A percentile compares a stretch with the other conserved stretches of the same genome.
Conservation (phyloP, 2,888 invertebrate genomes). For the Athalia cordata region DNA sequence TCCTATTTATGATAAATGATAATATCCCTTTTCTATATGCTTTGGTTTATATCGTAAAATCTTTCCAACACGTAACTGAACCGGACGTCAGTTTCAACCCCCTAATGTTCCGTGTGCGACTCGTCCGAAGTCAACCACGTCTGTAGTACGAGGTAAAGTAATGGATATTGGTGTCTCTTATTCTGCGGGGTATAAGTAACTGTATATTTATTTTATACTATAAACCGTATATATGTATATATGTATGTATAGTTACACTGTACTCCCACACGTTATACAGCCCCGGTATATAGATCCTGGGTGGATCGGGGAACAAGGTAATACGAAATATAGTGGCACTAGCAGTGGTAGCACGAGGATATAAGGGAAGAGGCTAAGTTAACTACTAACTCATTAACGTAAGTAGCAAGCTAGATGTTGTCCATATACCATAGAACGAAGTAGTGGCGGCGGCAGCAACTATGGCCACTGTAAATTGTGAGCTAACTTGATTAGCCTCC, state of each 20-base stretch:
- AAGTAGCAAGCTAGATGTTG: conserved; percentile 57
- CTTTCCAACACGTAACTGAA: no score
- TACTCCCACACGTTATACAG: no score
- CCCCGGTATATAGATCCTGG: no score
- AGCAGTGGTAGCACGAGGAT: background rate
- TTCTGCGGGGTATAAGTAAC: no score
- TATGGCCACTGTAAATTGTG: conserved; percentile 57
- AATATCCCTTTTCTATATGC: no score
- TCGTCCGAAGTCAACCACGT: background rate
- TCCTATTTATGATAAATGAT: no score
- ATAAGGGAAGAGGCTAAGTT: conserved; percentile 52
- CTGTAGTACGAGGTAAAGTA: conserved; percentile 63
- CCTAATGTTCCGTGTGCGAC: background rate
- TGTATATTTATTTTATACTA: background rate
- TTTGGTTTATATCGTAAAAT: no score
- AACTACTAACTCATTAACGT: conserved; percentile 65
- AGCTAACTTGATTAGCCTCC: conserved; percentile 59
- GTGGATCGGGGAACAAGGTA: background rate
- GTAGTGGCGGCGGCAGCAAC: conserved; percentile 8
- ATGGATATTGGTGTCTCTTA: conserved; percentile 65
- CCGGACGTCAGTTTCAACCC: no score
- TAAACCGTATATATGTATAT: background rate
- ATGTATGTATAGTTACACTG: background rate
- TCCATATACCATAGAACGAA: background rate
- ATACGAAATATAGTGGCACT: conserved; percentile 15